Percentiles rank a stretch among this genome's conserved stretches.
Evolutionary conservation across 2,113 vertebrate species (phyloP).

Genomic region (Caranx ignobilis): DNA sequence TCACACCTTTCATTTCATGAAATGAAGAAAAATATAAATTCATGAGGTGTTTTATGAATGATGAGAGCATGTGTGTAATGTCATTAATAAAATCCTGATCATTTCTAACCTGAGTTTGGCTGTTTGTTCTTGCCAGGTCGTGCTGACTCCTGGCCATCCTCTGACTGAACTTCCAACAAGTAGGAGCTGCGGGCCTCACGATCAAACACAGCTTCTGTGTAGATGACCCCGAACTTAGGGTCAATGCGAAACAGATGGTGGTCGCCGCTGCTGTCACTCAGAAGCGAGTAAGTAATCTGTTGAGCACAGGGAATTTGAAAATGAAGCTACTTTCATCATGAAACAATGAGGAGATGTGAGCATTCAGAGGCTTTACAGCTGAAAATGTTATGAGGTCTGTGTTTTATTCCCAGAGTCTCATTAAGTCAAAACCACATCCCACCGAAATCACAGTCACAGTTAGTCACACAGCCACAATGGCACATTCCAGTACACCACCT

Average conservation of each 20-base stretch:
- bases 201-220: constrained; percentile 89
- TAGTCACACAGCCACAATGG: constrained; percentile 26
- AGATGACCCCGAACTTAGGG: constrained; percentile 86
- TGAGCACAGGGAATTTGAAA: constrained; percentile 44
- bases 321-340: constrained; percentile 3
- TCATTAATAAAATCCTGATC: background rate
- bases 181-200: constrained; percentile 90
- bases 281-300: constrained; percentile 90
- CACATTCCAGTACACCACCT: constrained; percentile 19
- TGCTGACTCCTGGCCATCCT: constrained; percentile 90
- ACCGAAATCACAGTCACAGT: constrained; percentile 20
- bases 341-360: constrained; percentile 19
- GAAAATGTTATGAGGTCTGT: constrained; percentile 47
- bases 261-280: constrained; percentile 89
- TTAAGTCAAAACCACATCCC: constrained; percentile 25
- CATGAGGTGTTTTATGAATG: background rate
- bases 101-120: constrained; percentile 88
- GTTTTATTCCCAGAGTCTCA: constrained; percentile 14
- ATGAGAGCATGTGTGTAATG: background rate
- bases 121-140: constrained; percentile 89
- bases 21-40: background rate
- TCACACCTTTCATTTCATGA: background rate
- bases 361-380: constrained; percentile 31
- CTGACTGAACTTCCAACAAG: constrained; percentile 89
- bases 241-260: constrained; percentile 87